Evolutionary conservation across 1,140 invertebrate genomes (phyloP).

Genomic region (Halictus rubicundus): DNA sequence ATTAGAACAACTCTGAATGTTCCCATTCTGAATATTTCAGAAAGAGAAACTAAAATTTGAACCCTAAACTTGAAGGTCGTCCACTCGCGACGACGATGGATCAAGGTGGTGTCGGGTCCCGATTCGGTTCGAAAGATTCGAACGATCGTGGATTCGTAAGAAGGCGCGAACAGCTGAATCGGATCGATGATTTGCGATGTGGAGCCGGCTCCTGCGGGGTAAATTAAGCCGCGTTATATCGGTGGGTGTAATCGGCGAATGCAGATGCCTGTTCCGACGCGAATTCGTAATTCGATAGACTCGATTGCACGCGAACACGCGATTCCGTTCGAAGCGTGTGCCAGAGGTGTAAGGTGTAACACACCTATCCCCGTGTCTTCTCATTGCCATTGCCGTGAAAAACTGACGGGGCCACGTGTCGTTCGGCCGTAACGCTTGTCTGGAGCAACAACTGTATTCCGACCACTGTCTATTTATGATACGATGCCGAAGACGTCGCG

Average conservation of each 20-base stretch:
- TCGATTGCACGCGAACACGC: constrained; percentile 68
- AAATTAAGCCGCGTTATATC: constrained; percentile 56
- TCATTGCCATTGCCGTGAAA: not conserved
- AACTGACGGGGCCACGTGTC: constrained; percentile 15
- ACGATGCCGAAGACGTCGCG: no score
- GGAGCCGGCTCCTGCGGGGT: constrained; percentile 21
- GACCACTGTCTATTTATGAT: no score
- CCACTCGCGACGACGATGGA: not conserved
- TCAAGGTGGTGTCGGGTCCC: not conserved
- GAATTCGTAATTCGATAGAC: constrained; percentile 69
- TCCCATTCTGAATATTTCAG: no score
- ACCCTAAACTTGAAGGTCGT: no score
- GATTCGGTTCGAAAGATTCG: not conserved
- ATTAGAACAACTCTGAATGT: no score
- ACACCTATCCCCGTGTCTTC: not conserved
- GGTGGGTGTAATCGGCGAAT: constrained; percentile 64
- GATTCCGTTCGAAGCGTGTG: constrained; percentile 47
- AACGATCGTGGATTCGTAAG: not conserved
- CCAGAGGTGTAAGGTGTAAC: not conserved
- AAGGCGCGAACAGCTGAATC: constrained; percentile 21
- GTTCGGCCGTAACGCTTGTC: not conserved
- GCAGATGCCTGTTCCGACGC: constrained; percentile 71
- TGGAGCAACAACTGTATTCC: not conserved
- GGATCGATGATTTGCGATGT: constrained; percentile 46
- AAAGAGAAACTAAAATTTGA: no score